A percentile compares a stretch with the other conserved stretches of the same genome.
phyloP scores from a whole-genome alignment of 2,797 vertebrate species.

The Sebastes vulpes region DNA sequence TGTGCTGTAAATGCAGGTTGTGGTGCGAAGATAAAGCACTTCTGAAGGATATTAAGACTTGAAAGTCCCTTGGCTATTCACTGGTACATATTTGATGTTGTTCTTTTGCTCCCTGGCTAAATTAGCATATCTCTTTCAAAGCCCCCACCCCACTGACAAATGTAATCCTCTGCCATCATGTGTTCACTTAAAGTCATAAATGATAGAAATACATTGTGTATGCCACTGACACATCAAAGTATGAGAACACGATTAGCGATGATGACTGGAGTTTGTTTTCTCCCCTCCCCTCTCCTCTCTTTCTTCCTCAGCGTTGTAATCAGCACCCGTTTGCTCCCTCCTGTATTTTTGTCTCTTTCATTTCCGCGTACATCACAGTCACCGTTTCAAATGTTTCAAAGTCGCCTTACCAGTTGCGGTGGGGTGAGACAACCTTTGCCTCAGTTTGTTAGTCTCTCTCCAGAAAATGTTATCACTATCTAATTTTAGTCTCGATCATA shows the following conservation, averaged over 20 bases:
- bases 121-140: slow-evolving; percentile 98
- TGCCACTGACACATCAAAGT: slow-evolving; percentile 93
- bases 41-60: slow-evolving; percentile 96
- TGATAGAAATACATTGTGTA: slow-evolving; percentile 92
- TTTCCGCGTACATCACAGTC: slow-evolving; percentile 63
- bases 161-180: slow-evolving; percentile 92
- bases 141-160: slow-evolving; percentile 86
- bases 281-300: slow-evolving; percentile 36
- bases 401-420: slow-evolving; percentile 49
- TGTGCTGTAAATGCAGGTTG: slow-evolving; percentile 92
- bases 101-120: slow-evolving; percentile 93
- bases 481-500: slow-evolving; percentile 75
- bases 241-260: slow-evolving; percentile 91
- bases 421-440: slow-evolving; percentile 68
- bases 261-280: slow-evolving; percentile 89
- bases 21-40: slow-evolving; percentile 94
- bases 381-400: slow-evolving; percentile 61
- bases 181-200: slow-evolving; percentile 93
- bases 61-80: slow-evolving; percentile 97
- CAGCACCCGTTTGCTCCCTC: slow-evolving; percentile 59
- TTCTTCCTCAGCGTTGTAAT: slow-evolving; percentile 70
- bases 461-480: slow-evolving; percentile 53
- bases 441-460: slow-evolving; percentile 51
- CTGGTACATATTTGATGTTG: slow-evolving; percentile 97
- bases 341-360: slow-evolving; percentile 69